Evolutionary conservation across 1,140 invertebrate species (phyloP), one percentile per base, ranked within the genome.

Genomic region (Tetragonula clypearis): DNA sequence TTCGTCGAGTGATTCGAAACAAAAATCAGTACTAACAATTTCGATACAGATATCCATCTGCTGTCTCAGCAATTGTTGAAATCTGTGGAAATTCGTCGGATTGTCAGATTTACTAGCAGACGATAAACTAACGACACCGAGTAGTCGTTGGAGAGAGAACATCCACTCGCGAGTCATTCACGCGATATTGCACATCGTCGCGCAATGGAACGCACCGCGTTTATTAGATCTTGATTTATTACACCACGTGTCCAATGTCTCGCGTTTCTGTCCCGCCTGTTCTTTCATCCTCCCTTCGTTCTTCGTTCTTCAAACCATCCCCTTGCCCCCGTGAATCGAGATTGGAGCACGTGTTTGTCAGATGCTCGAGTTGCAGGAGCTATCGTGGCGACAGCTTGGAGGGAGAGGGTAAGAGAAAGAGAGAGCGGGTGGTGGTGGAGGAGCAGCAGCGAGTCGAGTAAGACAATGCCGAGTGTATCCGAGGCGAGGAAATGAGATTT

Each of bases 401-500:
- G 41, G 41, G 41, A 41, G 41, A 41, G 35, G n/a, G 35, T 49
- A 62, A 6, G 41, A 41, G 41, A 2, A 66, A 30, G 68, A n/a
- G n/a, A n/a, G n/a, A n/a, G n/a, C n/a, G n/a, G n/a, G n/a, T n/a
- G 41, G 82, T 19, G 30, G 35, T 0, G 2, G 26, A 62, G 49
- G 30, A 30, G 62, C 82, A 68, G 60, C n/a, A 62, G 60, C 60
- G 60, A 78, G 73, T 73, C 77, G 87, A 81, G 89, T 91, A 89
- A 91, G 89, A 91, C 89, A 90, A 92, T 92, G 81, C 84, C 74
- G 86, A 49, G 55, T 82, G 72, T 62, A 62, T 62, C 60, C 79
- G 79, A 81, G 66, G 53, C 88, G 73, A 85, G 82, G 86, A 89
- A 91, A 92, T 90, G 85, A 92, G 89, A 92, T 92, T 90, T 91